phyloP scores from a whole-genome alignment of 2,797 vertebrate species.

The Macropus fuliginosus region DNA sequence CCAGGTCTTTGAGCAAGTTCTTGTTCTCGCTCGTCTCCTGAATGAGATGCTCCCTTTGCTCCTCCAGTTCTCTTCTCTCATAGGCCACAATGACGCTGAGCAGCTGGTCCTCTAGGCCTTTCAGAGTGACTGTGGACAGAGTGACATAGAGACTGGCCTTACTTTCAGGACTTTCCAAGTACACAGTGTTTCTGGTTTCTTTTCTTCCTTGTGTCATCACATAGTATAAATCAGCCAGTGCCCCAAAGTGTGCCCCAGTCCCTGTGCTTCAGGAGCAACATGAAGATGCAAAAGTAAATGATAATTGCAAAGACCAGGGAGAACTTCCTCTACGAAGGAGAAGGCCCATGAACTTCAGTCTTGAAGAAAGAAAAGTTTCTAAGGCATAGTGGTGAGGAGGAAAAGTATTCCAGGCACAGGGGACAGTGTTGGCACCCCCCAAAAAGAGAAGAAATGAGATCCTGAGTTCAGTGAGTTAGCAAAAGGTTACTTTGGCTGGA shows the following conservation, averaged over 20 bases:
- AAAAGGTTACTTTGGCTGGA: not conserved
- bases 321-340: not conserved
- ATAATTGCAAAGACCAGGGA: not conserved
- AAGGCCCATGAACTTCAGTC: not conserved
- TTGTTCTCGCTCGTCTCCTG: slow-evolving; percentile 96
- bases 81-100: slow-evolving; percentile 94
- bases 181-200: not conserved
- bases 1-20: slow-evolving; percentile 94
- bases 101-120: slow-evolving; percentile 97
- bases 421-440: not conserved
- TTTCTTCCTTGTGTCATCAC: not conserved
- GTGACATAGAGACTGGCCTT: not conserved
- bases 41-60: slow-evolving; percentile 94
- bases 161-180: fast-evolving
- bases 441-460: not conserved
- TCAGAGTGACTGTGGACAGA: slow-evolving; percentile 90
- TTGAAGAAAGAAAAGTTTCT: not conserved
- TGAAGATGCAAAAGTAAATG: not conserved
- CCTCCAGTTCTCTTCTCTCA: slow-evolving; percentile 94
- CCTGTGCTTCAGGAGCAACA: not conserved
- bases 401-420: not conserved
- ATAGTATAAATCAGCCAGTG: not conserved
- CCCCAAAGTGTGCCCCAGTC: not conserved
- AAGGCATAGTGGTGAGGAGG: too few species aligned
- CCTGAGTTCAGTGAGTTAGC: not conserved